Conservation (phyloP, 2,113 vertebrate genomes). For the Prolemur simus region DNA sequence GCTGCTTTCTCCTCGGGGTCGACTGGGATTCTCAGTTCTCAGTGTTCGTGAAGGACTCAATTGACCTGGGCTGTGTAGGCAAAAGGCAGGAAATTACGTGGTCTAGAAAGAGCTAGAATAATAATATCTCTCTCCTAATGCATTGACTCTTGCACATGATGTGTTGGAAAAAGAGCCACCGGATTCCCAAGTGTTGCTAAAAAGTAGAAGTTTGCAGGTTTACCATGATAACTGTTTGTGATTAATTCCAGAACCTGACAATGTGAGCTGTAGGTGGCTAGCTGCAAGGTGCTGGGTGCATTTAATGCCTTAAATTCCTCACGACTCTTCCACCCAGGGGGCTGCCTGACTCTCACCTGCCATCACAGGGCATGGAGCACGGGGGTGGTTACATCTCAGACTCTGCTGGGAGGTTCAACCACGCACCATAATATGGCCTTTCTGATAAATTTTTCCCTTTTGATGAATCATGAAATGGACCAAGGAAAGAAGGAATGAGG, state of each 20-base stretch:
- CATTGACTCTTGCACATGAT: neutral
- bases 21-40: neutral
- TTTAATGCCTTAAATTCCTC: neutral
- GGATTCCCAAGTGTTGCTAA: neutral
- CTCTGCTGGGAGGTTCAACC: neutral
- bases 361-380: accelerated
- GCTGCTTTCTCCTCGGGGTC: neutral
- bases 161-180: neutral
- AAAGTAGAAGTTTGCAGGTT: neutral
- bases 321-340: neutral
- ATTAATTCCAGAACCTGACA: neutral
- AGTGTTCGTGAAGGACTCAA: neutral
- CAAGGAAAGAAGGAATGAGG: neutral
- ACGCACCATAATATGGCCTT: neutral
- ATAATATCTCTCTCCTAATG: neutral
- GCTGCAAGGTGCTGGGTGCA: neutral
- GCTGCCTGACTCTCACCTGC: neutral
- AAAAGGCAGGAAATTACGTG: neutral
- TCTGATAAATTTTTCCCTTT: neutral
- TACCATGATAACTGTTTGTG: neutral
- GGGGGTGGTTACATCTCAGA: neutral
- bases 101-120: neutral
- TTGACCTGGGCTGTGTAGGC: neutral
- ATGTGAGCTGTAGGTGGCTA: neutral
- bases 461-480: neutral